Base-by-base conservation (phyloP, 30 jellyfish, hydroid and myxozoan species). In the Hydractinia echinata region DNA sequence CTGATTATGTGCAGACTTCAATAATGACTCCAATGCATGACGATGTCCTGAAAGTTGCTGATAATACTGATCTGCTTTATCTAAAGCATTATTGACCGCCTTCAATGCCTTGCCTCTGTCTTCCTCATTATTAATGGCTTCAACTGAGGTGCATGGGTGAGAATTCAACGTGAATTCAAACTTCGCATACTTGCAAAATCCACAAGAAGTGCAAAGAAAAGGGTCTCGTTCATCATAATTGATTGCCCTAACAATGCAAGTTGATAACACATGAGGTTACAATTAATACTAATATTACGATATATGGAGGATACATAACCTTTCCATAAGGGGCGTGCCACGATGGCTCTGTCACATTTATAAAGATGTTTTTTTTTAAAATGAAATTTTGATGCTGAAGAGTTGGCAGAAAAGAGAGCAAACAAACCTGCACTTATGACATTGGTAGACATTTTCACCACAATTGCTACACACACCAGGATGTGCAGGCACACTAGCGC, bases 161-260 rank as follows among this genome's bases (percentile, higher is more conserved):
- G 96, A 85, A 21, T 82, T 90, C 11, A 91, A 55, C 49, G 96
- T 79, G 83, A 76, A 86, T 61, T 91, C 97, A 72, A 91, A 91
- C 83, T 91, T 91, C 67, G 95, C 97, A 55, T 91, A 91, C 80
- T 91, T 91, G 87, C 97, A 91, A 81, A 91, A 91, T 10, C 97
- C 97, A 83, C 97, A 91, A 4, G 94, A 82, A 15, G 95, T 86
- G 51, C 97, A 91, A 21, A 91, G 76, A 87, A 91, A 91, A 0
- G 97, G 97, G 56, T 91, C 97, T 58, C 95, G 77, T 83, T 91
- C 97, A 56, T 91, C 97, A 73, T 91, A 91, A 77, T 91, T 91
- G 85, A 91, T 91, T 15, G 97, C 97, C 72, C 97, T 90, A 64
- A 5, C 53, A 67, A 64, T 4, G 61, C 7, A 66, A 76, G 56